Evolutionary conservation across 64 coral and sea anemone genomes (phyloP).

Genomic region (Stichodactyla helianthus): DNA sequence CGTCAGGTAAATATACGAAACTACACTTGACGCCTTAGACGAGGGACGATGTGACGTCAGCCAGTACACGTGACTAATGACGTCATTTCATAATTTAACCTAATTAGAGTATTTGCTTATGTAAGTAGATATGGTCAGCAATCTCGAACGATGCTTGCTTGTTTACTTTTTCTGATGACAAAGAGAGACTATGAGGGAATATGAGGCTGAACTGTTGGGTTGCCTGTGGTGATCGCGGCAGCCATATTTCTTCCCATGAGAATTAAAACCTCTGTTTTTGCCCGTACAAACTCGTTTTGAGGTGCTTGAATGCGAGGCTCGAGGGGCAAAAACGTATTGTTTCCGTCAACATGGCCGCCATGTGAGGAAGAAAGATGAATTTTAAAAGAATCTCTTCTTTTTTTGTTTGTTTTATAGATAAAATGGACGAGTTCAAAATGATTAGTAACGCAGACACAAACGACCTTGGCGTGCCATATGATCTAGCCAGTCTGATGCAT

Average conservation of each 20-base stretch:
- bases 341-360: not conserved
- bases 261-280: too few relatives aligned
- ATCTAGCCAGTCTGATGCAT: slow-evolving; percentile 12
- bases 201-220: too few relatives aligned
- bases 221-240: too few relatives aligned
- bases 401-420: not conserved
- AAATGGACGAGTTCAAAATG: not conserved
- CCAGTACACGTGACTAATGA: not conserved
- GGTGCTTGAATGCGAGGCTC: too few relatives aligned
- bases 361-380: not conserved
- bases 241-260: too few relatives aligned
- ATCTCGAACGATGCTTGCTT: too few relatives aligned
- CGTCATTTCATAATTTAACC: not conserved
- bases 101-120: too few relatives aligned
- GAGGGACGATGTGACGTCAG: not conserved
- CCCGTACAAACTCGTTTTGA: too few relatives aligned
- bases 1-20: not conserved
- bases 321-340: too few relatives aligned
- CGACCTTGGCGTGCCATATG: not conserved
- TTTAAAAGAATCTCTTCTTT: not conserved
- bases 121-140: too few relatives aligned
- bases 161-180: too few relatives aligned
- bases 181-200: too few relatives aligned
- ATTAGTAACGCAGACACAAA: not conserved
- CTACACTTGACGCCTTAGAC: not conserved